phyloP scores from a whole-genome alignment of 2,888 invertebrate genomes.

The Meteorus colon region DNA sequence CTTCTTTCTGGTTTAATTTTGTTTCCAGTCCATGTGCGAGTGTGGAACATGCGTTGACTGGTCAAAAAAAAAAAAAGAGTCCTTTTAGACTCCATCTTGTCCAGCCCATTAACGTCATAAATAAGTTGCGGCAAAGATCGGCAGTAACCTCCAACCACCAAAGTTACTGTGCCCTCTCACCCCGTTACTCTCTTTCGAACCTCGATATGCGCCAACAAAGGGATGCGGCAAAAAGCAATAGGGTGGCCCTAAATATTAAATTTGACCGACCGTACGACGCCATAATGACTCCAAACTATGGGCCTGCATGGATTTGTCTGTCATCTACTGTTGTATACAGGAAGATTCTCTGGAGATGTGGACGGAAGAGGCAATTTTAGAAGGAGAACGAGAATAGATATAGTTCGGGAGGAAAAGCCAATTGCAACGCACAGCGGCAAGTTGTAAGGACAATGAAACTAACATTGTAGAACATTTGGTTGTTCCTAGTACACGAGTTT shows the following conservation, averaged over 20 bases:
- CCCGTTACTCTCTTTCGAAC: conserved; percentile 44
- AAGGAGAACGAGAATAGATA: neutral
- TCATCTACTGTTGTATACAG: neutral
- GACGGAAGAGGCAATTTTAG: neutral
- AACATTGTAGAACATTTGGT: neutral
- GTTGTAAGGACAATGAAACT: neutral
- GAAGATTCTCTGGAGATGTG: neutral
- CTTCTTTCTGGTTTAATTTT: neutral
- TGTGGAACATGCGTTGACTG: conserved; percentile 6
- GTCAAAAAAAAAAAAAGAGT: neutral
- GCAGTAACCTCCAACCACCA: conserved; percentile 58
- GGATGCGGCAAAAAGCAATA: conserved; percentile 32
- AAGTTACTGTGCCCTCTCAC: conserved; percentile 55
- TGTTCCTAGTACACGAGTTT: neutral
- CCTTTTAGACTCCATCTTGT: neutral
- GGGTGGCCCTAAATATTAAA: conserved; percentile 55
- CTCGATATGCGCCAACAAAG: conserved; percentile 45
- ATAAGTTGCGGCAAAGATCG: conserved; percentile 61
- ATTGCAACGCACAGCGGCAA: neutral
- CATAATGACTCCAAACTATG: conserved; percentile 50
- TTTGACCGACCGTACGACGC: conserved; percentile 48
- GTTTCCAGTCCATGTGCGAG: too few relatives aligned
- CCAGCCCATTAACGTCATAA: conserved; percentile 54
- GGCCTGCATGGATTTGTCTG: conserved; percentile 4
- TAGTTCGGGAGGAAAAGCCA: neutral